Evolutionary conservation across 2,888 invertebrate genomes (phyloP).

Genomic region (Trissonchulus sp.): DNA sequence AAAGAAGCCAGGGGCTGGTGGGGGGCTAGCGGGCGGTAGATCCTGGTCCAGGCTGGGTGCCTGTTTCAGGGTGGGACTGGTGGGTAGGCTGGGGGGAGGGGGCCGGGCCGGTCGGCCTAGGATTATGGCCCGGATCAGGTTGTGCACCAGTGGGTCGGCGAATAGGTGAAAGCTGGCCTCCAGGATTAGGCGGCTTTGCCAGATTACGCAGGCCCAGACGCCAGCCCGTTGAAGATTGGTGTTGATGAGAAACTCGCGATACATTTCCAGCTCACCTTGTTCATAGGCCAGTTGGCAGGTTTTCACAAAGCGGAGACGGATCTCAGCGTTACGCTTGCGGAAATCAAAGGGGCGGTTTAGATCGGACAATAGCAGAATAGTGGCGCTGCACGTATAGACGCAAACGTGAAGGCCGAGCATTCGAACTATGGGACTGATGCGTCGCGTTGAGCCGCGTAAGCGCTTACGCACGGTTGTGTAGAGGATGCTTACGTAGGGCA

Average conservation of each 20-base stretch:
- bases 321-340: not conserved
- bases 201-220: not conserved
- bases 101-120: not conserved
- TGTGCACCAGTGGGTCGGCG: not conserved
- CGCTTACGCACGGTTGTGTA: not conserved
- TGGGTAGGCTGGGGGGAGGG: not conserved
- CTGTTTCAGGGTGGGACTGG: too few species aligned
- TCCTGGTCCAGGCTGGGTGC: too few species aligned
- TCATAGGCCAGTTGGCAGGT: not conserved
- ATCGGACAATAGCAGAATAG: not conserved
- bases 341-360: not conserved
- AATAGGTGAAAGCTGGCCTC: not conserved
- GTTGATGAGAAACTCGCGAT: not conserved
- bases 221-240: not conserved
- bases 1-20: too few species aligned
- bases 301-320: not conserved
- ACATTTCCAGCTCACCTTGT: not conserved
- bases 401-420: not conserved
- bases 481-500: not conserved
- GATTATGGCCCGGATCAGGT: not conserved
- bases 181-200: not conserved
- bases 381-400: not conserved
- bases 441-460: not conserved
- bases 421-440: not conserved
- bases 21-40: too few species aligned